Percentiles rank a stretch among this genome's conserved stretches.
These are phyloP conservation scores for Sebastes jordani DNA, from an alignment of 2,797 vertebrate genomes.

Conservation along the genomic window DNA sequence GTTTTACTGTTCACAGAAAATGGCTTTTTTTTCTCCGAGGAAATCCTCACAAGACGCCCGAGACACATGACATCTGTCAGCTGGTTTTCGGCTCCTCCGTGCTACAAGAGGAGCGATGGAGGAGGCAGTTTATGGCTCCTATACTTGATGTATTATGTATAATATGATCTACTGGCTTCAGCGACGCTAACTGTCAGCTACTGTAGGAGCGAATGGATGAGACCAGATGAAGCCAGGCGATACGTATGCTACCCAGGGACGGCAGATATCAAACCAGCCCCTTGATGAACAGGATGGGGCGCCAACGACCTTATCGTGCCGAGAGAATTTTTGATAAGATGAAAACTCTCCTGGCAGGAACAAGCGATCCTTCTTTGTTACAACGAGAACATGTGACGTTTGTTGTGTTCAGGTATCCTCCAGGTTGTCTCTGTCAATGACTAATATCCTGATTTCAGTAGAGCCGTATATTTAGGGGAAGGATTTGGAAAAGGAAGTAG, in stretches of 20 bases:
- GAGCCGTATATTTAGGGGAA: background rate
- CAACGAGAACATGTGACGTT: background rate
- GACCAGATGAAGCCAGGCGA: conserved; percentile 41
- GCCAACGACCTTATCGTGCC: background rate
- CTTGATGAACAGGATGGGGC: conserved; percentile 36
- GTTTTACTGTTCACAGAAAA: conserved; percentile 24
- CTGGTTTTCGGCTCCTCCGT: background rate
- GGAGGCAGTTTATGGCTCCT: conserved; percentile 39
- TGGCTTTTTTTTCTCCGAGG: conserved; percentile 35
- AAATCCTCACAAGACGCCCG: background rate
- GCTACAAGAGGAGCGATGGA: background rate
- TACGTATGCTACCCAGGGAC: conserved; percentile 38
- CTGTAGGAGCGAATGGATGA: conserved; percentile 53
- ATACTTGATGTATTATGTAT: conserved; percentile 65
- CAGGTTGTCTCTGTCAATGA: conserved; percentile 13
- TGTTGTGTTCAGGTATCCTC: conserved; percentile 11
- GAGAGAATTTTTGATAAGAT: conserved; percentile 47
- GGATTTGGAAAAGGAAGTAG: background rate
- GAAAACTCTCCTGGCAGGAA: conserved; percentile 19
- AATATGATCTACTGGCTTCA: conserved; percentile 30
- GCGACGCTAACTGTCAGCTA: conserved; percentile 51
- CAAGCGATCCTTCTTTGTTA: background rate
- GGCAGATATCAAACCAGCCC: conserved; percentile 12
- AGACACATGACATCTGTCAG: conserved; percentile 5
- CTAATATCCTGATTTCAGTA: conserved; percentile 14